Evolutionary conservation across 2,797 vertebrate genomes (phyloP).

Genomic region (Enoplosus armatus): DNA sequence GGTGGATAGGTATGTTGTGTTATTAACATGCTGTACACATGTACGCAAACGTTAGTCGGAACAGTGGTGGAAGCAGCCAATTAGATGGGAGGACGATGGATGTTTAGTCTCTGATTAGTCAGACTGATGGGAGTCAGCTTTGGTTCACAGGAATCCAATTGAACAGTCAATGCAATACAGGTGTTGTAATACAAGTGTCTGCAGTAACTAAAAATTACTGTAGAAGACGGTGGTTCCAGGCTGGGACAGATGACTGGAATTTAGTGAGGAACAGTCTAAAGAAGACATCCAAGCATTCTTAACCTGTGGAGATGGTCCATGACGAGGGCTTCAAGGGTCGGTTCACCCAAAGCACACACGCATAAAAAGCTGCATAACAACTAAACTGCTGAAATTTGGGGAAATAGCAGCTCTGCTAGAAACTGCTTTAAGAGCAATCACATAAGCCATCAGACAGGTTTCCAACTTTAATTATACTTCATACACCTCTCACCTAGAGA

Average conservation of each 20-base stretch:
- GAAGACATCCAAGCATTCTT: neutral
- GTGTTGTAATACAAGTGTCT: neutral
- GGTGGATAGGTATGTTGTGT: constrained; percentile 51
- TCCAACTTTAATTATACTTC: neutral
- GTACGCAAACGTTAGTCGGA: constrained; percentile 61
- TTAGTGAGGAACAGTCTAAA: constrained; percentile 11
- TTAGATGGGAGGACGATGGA: constrained; percentile 68
- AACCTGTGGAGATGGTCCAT: neutral
- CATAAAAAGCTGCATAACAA: neutral
- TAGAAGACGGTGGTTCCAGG: constrained; percentile 10
- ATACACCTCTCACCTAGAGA: neutral
- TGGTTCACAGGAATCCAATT: constrained; percentile 35
- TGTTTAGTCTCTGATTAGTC: constrained; percentile 64
- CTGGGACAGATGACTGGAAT: neutral
- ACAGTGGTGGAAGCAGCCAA: constrained; percentile 62
- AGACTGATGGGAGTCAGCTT: constrained; percentile 48
- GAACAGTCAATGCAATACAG: constrained; percentile 20
- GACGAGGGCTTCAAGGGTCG: neutral
- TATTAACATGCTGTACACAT: constrained; percentile 55
- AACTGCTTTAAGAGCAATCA: neutral
- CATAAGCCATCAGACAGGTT: neutral
- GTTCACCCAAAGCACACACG: constrained; percentile 13
- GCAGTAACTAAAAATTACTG: neutral
- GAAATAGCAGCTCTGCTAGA: neutral
- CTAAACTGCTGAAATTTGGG: neutral